Base-by-base conservation (phyloP, 2,888 invertebrate genomes). In the Empis stercorea region DNA sequence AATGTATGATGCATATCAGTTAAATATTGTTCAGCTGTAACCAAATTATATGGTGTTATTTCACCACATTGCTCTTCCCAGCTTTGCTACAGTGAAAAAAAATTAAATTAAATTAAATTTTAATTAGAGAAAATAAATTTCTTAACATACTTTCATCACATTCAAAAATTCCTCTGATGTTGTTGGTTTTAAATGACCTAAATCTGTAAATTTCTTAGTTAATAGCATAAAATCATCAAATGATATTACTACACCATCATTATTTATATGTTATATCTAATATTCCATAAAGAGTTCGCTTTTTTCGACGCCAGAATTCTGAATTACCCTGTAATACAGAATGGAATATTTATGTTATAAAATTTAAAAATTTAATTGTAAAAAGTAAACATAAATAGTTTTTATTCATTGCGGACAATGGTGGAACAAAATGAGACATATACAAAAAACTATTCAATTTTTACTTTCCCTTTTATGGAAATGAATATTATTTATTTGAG, bases 31-130 rank as follows among this genome's bases (percentile, higher is more conserved):
- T 88, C 87, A 39, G 86, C 81, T 0, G 83, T 84, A 7, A 88
- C 80, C 59, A 82, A 74, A 74, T 87, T 87, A 66, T 88, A 88
- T 0, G 84, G 84, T 56, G 79, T 80, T 30, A 86, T 76, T 56
- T 81, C 84, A 5, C 88, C 88, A 80, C 86, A 88, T 60, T 85
- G 84, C 63, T 83, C 82, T 57, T 84, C 81, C 87, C 87, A 88
- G 13, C 85, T 79, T 56, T 75, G 64, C 83, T 84, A 63, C 10
- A 69, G n/a, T n/a, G n/a, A n/a, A n/a, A 69, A 52, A 47, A 50
- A 54, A 44, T 44, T 43, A 15, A 17, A 13, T 36, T 4, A 6
- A 4, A n/a, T 15, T 36, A 36, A 36, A n/a, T 6, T 27, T 27
- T 6, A 27, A 27, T 4, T n/a, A 32, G 3, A 13, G 13, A 4